Base-by-base conservation (phyloP, 2,113 vertebrate species). In the Cheirogaleus medius region DNA sequence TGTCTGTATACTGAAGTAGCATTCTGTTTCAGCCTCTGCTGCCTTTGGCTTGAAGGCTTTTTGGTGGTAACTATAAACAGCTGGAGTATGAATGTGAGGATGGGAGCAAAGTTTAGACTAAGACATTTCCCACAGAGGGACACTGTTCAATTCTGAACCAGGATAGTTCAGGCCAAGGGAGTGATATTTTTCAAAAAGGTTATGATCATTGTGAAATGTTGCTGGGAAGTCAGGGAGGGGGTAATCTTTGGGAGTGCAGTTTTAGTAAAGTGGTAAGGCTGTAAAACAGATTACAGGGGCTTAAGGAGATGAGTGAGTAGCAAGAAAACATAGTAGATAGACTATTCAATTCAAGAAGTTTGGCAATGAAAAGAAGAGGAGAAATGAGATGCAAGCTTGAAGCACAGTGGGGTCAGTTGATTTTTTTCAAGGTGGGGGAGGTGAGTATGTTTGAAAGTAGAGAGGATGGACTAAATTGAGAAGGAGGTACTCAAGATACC, bases 341-440 rank as follows among this genome's bases (percentile, higher is more conserved):
- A 84, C 21, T 56, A 90, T 90, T 95, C 37, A 87, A 6, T 66
- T 95, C 25, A 90, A 64, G 63, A 94, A 92, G 84, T 87, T 91
- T 86, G 73, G 60, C 29, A 54, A 7, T 85, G 66, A 74, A 44
- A 82, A 42, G 56, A 87, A 80, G 27, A 81, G 42, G 76, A 83
- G 63, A 96, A 92, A 87, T 63, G 63, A n/a, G 37, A 76, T 81
- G 44, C 29, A 76, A 84, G 11, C 71, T 76, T 87, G 69, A 96
- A 90, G 66, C 13, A 68, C 17, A 82, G 32, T 86, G 32, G n/a
- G 6, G 29, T 87, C 82, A 73, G 34, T 69, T 77, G 64, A 95
- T 78, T 74, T 69, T 83, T 92, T 95, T 90, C 60, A 66, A 68
- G 63, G 21, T 42, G 12, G 18, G 39, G 15, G 60, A 94, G 49